Percentiles rank a stretch among this genome's conserved stretches.
Conservation (phyloP, 2,113 vertebrate species). For the Hepsetus odoe region DNA sequence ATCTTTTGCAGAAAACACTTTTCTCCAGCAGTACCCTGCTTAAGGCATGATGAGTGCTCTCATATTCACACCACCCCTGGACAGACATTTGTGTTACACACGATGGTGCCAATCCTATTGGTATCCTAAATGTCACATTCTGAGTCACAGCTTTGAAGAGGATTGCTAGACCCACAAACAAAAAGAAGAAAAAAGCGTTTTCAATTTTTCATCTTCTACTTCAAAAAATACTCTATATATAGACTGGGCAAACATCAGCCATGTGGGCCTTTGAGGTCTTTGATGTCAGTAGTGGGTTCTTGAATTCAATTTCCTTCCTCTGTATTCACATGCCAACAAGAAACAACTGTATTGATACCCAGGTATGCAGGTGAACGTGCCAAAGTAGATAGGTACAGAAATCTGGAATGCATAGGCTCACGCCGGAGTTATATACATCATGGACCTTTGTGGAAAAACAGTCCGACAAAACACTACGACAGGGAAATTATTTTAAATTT, state of each 20-base stretch:
- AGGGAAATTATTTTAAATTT: not conserved
- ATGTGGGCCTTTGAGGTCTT: slow-evolving; percentile 45
- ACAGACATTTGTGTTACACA: slow-evolving; percentile 27
- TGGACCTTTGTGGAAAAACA: not conserved
- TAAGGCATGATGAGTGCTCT: slow-evolving; percentile 4
- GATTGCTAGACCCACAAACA: slow-evolving; percentile 2
- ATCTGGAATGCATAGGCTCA: not conserved
- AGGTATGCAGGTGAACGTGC: not conserved
- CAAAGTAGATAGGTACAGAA: not conserved
- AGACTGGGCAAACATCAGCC: slow-evolving; percentile 28
- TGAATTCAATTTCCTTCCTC: slow-evolving; percentile 41
- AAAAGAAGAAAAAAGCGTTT: slow-evolving; percentile 42
- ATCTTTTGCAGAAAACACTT: not conserved
- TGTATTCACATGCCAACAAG: slow-evolving; percentile 25
- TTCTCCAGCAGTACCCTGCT: not conserved
- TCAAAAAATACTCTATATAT: slow-evolving; percentile 56
- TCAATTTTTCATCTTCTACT: slow-evolving; percentile 54
- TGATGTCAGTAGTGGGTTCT: slow-evolving; percentile 47
- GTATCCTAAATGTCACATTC: slow-evolving; percentile 58
- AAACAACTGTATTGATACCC: slow-evolving; percentile 13
- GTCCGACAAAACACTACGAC: not conserved
- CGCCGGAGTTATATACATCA: not conserved
- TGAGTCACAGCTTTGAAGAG: slow-evolving; percentile 58
- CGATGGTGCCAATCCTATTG: slow-evolving; percentile 27
- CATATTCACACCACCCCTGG: slow-evolving; percentile 25